These are phyloP conservation scores for Diplodus puntazzo DNA, from an alignment of 2,797 vertebrate genomes.

Conservation along the genomic window DNA sequence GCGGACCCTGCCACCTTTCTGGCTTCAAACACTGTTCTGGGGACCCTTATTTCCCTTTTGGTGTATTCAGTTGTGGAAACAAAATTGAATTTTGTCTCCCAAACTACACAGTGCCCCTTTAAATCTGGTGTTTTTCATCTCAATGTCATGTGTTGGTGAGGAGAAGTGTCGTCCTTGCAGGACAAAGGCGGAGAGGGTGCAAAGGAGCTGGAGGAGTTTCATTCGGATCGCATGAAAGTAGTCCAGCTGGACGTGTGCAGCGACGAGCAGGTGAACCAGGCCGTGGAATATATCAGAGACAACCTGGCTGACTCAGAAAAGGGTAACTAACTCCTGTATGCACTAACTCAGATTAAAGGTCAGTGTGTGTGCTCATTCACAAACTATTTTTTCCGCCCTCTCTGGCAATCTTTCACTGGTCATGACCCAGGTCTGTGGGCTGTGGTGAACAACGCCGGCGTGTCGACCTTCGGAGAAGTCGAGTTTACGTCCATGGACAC, in stretches of 20 bases:
- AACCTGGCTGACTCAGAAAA: slow-evolving; percentile 82
- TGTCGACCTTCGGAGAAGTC: slow-evolving; percentile 90
- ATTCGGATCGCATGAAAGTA: slow-evolving; percentile 88
- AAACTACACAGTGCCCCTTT: background rate
- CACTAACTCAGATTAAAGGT: background rate
- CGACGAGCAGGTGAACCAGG: slow-evolving; percentile 87
- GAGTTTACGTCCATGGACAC: slow-evolving; percentile 90
- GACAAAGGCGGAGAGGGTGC: slow-evolving; percentile 87
- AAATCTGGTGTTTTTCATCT: background rate
- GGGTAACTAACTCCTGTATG: slow-evolving; percentile 67
- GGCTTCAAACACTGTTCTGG: too few relatives aligned
- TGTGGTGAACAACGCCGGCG: slow-evolving; percentile 91
- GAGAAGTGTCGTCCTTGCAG: slow-evolving; percentile 61
- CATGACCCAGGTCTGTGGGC: slow-evolving; percentile 89
- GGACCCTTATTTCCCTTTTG: too few relatives aligned
- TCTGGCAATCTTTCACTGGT: background rate
- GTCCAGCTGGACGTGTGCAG: slow-evolving; percentile 93
- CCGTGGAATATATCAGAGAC: slow-evolving; percentile 81
- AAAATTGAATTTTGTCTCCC: too few relatives aligned
- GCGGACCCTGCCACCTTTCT: too few relatives aligned
- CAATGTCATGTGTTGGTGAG: background rate
- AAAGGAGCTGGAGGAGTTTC: slow-evolving; percentile 84
- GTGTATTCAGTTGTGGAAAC: too few relatives aligned
- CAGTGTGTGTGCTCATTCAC: background rate
- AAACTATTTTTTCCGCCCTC: too few relatives aligned